Base-by-base conservation (phyloP, 1,140 invertebrate genomes). In the Proales similis region DNA sequence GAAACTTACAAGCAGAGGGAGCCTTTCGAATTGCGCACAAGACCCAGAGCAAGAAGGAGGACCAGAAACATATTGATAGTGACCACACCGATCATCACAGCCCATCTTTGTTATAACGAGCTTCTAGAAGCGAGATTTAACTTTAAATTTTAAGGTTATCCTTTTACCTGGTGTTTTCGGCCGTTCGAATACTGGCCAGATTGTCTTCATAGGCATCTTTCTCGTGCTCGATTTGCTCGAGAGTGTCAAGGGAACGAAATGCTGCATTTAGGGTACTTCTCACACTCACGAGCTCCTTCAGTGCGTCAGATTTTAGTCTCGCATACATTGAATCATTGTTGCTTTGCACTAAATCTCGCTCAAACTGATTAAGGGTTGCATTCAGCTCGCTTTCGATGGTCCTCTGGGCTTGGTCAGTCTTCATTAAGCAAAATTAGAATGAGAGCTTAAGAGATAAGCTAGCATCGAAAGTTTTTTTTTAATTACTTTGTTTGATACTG, bases 21-120 rank as follows among this genome's bases (percentile, higher is more conserved):
- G 27, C 51, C 51, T 43, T 57, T 57, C 0, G 51, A 57, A 42
- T 57, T 57, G 0, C 51, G 51, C 11, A 57, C 45, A n/a, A 57
- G 24, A 11, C 51, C 51, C 7, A 57, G 11, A 29, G 45, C 32
- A 3, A 57, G 36, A 17, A 57, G 26, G 12, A 42, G 27, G 45
- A 57, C 45, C n/a, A 57, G 12, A 6, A 57, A 26, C 51, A 57
- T 57, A 42, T 57, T 57, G 2, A 57, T 14, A 11, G 51, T 57
- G 2, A 57, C 51, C 11, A 57, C 51, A 22, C 51, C 51, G 22
- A 57, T 57, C 51, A 57, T 57, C 9, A 57, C 45, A 11, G 51
- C 51, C 51, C 51, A 57, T 43, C 51, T n/a, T n/a, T n/a, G n/a
- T n/a, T n/a, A n/a, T n/a, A n/a, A n/a, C n/a, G n/a, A n/a, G n/a